These are phyloP conservation scores for Odontocolon sp. DNA, from an alignment of 2,888 invertebrate genomes.

Conservation along the genomic window DNA sequence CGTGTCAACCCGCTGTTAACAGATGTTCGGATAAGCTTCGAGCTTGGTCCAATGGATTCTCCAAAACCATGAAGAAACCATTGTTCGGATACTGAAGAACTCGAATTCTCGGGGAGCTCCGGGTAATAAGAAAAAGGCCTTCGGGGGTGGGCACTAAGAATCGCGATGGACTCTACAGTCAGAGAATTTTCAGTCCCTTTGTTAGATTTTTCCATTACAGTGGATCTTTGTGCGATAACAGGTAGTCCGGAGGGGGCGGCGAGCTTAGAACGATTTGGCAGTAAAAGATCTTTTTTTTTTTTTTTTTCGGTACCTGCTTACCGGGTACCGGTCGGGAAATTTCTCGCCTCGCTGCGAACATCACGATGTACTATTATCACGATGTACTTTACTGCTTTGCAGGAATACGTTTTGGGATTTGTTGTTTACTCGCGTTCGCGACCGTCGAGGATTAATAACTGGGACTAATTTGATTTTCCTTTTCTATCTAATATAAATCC, in stretches of 20 bases:
- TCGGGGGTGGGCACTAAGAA: neutral
- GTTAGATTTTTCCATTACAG: slow-evolving; percentile 66
- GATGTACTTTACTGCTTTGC: slow-evolving; percentile 6
- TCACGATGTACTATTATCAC: slow-evolving; percentile 29
- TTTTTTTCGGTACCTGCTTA: slow-evolving; percentile 40
- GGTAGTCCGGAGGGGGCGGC: slow-evolving; percentile 46
- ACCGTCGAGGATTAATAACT: neutral
- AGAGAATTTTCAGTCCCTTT: slow-evolving; percentile 58
- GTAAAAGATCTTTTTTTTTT: slow-evolving; percentile 47
- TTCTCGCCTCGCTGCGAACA: slow-evolving; percentile 33
- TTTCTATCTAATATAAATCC: too few species aligned
- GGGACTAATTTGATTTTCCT: neutral
- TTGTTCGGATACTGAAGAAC: slow-evolving; percentile 67
- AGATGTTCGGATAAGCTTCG: slow-evolving; percentile 79
- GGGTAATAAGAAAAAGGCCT: slow-evolving; percentile 51
- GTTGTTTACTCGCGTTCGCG: neutral
- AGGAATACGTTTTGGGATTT: neutral
- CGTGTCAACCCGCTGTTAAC: slow-evolving; percentile 76
- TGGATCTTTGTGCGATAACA: slow-evolving; percentile 69
- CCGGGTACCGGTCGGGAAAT: slow-evolving; percentile 44
- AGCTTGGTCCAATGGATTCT: slow-evolving; percentile 72
- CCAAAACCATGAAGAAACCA: slow-evolving; percentile 58
- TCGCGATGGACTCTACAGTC: slow-evolving; percentile 19
- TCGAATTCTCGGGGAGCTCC: slow-evolving; percentile 54
- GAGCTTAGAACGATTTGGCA: too few species aligned